Evolutionary conservation across 2,113 vertebrate species (phyloP).

Genomic region (Malaclemys terrapin): DNA sequence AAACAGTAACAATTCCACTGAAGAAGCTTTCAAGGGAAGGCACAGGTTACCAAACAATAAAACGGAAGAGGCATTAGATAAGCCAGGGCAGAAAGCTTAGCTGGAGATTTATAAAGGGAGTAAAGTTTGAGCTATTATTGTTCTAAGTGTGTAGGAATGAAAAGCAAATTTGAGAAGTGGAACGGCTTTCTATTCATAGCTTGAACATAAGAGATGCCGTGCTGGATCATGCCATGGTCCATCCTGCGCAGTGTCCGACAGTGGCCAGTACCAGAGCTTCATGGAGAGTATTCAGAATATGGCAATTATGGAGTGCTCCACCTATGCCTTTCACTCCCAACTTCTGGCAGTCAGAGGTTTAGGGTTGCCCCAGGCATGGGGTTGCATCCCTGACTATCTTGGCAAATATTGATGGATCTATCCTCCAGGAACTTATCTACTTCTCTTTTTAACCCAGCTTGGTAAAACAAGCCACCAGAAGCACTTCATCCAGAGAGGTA

Average conservation of each 20-base stretch:
- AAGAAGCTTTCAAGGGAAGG: not conserved
- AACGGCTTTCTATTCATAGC: rapidly evolving
- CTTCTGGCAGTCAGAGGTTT: not conserved
- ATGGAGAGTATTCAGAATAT: not conserved
- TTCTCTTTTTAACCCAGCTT: not conserved
- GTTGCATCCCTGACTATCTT: not conserved
- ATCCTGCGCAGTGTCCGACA: not conserved
- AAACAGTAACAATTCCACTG: not conserved
- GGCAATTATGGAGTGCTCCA: not conserved
- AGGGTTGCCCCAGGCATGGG: not conserved
- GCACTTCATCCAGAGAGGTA: not conserved
- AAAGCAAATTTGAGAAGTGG: not conserved
- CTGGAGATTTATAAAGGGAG: rapidly evolving
- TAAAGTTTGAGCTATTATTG: not conserved
- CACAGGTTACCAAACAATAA: not conserved
- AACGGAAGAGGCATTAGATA: not conserved
- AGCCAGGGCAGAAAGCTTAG: not conserved
- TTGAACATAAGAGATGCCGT: not conserved
- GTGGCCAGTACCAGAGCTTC: not conserved
- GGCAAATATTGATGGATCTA: not conserved
- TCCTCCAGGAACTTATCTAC: not conserved
- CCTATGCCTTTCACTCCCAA: not conserved
- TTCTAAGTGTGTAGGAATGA: rapidly evolving
- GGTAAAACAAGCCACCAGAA: not conserved
- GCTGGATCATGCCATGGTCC: not conserved